Conservation (phyloP, 2,888 invertebrate genomes). For the Aricia artaxerxes region DNA sequence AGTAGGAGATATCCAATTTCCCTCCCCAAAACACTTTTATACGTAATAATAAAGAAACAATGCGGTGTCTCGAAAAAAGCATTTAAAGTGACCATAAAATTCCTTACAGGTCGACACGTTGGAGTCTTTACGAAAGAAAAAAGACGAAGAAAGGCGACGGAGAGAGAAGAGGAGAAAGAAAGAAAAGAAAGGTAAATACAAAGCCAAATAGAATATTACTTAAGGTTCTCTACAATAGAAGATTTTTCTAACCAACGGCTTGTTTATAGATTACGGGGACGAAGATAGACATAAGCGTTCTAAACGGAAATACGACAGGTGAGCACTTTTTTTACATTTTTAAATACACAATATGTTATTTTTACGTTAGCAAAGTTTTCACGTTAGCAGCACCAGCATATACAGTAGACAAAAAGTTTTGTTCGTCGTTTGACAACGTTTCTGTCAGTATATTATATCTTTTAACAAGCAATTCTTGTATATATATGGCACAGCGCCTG, state of each 20-base stretch:
- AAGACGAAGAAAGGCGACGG: constrained; percentile 64
- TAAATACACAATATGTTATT: too few relatives aligned
- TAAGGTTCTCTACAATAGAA: neutral
- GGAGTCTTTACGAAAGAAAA: constrained; percentile 66
- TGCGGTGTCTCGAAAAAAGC: too few relatives aligned
- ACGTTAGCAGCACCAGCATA: too few relatives aligned
- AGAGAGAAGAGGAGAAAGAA: constrained; percentile 52
- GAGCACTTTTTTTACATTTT: neutral
- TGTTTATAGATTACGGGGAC: constrained; percentile 57
- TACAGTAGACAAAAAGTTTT: too few relatives aligned
- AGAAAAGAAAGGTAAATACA: constrained; percentile 37
- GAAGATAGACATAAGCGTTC: constrained; percentile 61
- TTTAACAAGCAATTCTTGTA: too few relatives aligned
- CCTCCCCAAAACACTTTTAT: neutral
- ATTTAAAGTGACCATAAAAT: too few relatives aligned
- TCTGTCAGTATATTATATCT: too few relatives aligned
- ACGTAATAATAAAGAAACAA: neutral
- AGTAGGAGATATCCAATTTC: too few relatives aligned
- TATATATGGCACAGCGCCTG: too few relatives aligned
- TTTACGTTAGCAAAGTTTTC: too few relatives aligned
- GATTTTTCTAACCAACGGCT: constrained; percentile 1
- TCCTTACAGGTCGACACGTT: constrained; percentile 62
- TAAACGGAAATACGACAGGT: constrained; percentile 63
- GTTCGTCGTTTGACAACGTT: too few relatives aligned
- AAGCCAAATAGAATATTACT: neutral